Evolutionary conservation across 1,140 invertebrate species (phyloP), one percentile per base, ranked within the genome.

Genomic region (Brachionus plicatilis): DNA sequence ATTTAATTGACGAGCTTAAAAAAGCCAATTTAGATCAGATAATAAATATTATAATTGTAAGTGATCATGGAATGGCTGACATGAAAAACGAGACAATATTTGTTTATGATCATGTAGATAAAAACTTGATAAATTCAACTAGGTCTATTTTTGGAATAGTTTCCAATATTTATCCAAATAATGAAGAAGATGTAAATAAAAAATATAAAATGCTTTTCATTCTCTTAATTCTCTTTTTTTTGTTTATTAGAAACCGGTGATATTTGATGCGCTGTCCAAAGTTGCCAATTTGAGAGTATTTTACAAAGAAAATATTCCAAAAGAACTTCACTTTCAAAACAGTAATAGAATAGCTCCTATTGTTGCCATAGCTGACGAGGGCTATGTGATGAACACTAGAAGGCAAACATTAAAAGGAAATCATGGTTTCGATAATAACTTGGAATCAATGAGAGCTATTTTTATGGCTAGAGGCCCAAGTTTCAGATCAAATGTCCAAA

Each of bases 251-350:
- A 87, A 90, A 85, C 88, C 91, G 8, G 84, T 87, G 11, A 88
- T 93, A 83, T 93, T 92, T 86, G 85, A 90, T n/a, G 87, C 87
- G 50, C 87, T 93, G 37, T 87, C 86, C 86, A 87, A 88, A 72
- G 90, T 85, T 70, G 37, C 82, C 24, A 87, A 91, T 60, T 92
- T 93, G 85, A 88, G 87, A 27, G 91, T 93, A 47, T 93, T 91
- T 86, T 90, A 88, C 85, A 92, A 91, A 85, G 86, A 91, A 37
- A 90, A 92, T n/a, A 90, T 92, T 82, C 91, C 91, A 33, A 87
- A 91, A 27, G 88, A 90, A 75, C 93, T 91, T 89, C 91, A 93
- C 87, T 93, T 11, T 45, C 27, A 60, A 60, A 60, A 82, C 45
- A 82, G 53, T 45, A 68, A 41, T 24, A 37, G 79, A 60, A 82